Percentiles rank a stretch among this genome's conserved stretches.
Evolutionary conservation across 2,797 vertebrate genomes (phyloP).

Genomic region (Podarcis siculus): DNA sequence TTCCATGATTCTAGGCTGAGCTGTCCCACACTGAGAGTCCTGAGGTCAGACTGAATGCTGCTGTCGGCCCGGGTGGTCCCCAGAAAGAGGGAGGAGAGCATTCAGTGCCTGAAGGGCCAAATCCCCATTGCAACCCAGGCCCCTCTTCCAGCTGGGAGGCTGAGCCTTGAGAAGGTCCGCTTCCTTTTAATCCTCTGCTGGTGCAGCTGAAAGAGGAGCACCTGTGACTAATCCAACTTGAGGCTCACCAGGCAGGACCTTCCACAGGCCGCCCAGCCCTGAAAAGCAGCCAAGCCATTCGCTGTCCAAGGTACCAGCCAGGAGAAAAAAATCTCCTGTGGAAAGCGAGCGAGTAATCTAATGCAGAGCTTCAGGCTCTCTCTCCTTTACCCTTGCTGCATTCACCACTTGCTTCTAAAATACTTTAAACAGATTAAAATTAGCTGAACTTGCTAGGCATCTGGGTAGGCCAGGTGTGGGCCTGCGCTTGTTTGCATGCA

Average conservation of each 20-base stretch:
- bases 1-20: no score
- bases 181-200: neutral
- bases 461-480: no score
- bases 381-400: fast-evolving
- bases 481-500: neutral
- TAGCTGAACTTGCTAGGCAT: no score
- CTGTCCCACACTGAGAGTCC: no score
- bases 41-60: no score
- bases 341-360: neutral
- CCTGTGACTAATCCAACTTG: neutral
- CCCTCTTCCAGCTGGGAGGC: neutral
- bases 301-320: conserved; percentile 37
- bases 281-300: neutral
- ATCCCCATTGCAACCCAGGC: no score
- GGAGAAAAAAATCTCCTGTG: neutral
- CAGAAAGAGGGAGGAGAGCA: neutral
- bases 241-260: neutral
- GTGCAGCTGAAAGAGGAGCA: neutral
- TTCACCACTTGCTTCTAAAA: no score
- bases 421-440: no score
- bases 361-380: no score
- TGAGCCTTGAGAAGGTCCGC: neutral
- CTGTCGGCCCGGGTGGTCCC: neutral
- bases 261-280: no score
- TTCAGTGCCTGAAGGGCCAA: neutral